Base-by-base conservation (phyloP, 2,888 invertebrate genomes). In the Escarpia spicata region DNA sequence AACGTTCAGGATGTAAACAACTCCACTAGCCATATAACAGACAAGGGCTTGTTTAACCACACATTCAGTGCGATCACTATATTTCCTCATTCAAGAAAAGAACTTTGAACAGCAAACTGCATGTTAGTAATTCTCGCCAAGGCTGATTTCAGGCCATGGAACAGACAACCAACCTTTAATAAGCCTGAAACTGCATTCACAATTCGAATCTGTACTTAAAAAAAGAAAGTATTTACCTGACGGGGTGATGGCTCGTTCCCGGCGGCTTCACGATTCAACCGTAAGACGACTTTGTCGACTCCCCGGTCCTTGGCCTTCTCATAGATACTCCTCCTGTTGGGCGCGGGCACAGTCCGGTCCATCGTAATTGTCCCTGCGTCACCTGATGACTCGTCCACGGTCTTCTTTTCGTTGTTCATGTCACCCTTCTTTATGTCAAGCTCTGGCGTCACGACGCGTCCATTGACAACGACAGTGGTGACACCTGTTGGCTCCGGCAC, bases 231-330 rank as follows among this genome's bases (percentile, higher is more conserved):
- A 37, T 37, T 37, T 52, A 92, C 93, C 91, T 93, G 93, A 92
- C 93, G 92, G 91, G 52, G 91, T 90, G 52, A 15, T 15, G 93
- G 52, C 90, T 91, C 92, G 37, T 90, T 90, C 26, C 45, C 92
- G 60, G 91, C 93, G 0, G 90, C 92, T 58, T 93, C 93, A 19
- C 90, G 43, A 43, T 92, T 90, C 90, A 43, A 12, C 44, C 92
- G 43, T 8, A 92, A 15, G 0, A 90, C 43, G 52, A 92, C 92
- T 12, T 52, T 60, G 58, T 90, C 92, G 10, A 75, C 75, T 4
- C 89, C 43, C 75, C 31, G 31, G 31, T 58, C 92, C 19, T 37
- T 75, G 8, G 44, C 44, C 91, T 91, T 44, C 91, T 43, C 91
- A 15, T 44, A 75, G 75, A 75, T 75, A 26, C 75, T 75, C 75